phyloP scores from a whole-genome alignment of 2,888 invertebrate species.

The Eupithecia subfuscata region DNA sequence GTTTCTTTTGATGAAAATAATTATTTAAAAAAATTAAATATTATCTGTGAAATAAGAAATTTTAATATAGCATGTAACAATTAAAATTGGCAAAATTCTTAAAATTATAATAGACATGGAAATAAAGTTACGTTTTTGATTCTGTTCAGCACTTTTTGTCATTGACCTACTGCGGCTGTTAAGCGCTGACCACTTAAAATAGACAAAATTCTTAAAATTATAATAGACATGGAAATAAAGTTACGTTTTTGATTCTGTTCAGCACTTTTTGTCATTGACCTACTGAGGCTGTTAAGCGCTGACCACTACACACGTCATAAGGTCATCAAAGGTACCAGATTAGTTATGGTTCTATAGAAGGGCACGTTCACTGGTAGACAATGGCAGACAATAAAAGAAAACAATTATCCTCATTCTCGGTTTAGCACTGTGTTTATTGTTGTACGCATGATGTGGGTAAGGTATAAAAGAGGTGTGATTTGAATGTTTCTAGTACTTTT shows the following conservation, averaged over 20 bases:
- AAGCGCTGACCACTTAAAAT: not conserved
- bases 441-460: conserved; percentile 22
- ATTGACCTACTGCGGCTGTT: not conserved
- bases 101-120: no score
- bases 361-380: conserved; percentile 20
- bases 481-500: not conserved
- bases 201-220: no score
- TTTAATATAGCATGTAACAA: no score
- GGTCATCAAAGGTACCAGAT: conserved; percentile 6
- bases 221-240: no score
- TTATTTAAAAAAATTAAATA: no score
- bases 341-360: not conserved
- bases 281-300: not conserved
- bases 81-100: no score
- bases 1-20: no score
- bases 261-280: not conserved
- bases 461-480: conserved; percentile 22
- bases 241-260: not conserved
- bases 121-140: not conserved
- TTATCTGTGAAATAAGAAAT: no score
- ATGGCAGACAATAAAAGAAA: conserved; percentile 47
- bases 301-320: not conserved
- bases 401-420: conserved; percentile 50
- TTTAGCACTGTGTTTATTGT: conserved; percentile 40
- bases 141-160: not conserved